Evolutionary conservation across 2,888 invertebrate genomes (phyloP), one percentile per base, ranked within the genome.

Genomic region (Scaptomyza parva): DNA sequence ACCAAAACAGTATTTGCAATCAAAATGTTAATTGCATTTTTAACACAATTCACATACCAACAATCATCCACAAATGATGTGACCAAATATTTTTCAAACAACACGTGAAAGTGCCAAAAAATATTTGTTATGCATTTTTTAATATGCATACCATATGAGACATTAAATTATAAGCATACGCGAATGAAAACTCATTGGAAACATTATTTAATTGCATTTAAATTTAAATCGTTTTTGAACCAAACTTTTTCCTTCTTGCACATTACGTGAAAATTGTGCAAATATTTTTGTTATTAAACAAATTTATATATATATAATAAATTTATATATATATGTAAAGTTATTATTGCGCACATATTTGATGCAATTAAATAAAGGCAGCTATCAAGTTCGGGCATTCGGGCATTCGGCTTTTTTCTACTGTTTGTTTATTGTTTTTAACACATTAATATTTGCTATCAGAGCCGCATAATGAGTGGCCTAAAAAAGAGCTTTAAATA

Each of bases 51-150:
- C 40, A 24, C 52, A 54, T 43, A 51, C 37, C 51, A 54, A 39
- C 50, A 7, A 57, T 33, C n/a, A n/a, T n/a, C n/a, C 26, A 14
- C 64, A 64, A 72, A 72, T 72, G 67, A 71, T 63, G 9, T 28
- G 18, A 51, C 37, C 60, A 77, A 74, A 61, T 62, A 53, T 64
- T 73, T 73, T 52, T 8, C 53, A 65, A 65, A 58, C 57, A 61
- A 68, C 20, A 67, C 20, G 7, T 7, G 39, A 45, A 50, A 50
- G 37, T 57, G 50, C 62, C 61, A 65, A 82, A 79, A 24, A 6
- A 24, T 24, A 6, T 6, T 70, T 70, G 65, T 70, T 63, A 48
- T 9, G 26, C 24, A 17, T 24, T 30, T 6, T 6, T 18, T 40
- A 11, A 12, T 18, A 9, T 28, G 8, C 28, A 65, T 58, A 18